Percentiles rank a stretch among this genome's conserved stretches.
phyloP scores from a whole-genome alignment of 53 echinoderm and acorn worm genomes.

The Paracentrotus lividus region DNA sequence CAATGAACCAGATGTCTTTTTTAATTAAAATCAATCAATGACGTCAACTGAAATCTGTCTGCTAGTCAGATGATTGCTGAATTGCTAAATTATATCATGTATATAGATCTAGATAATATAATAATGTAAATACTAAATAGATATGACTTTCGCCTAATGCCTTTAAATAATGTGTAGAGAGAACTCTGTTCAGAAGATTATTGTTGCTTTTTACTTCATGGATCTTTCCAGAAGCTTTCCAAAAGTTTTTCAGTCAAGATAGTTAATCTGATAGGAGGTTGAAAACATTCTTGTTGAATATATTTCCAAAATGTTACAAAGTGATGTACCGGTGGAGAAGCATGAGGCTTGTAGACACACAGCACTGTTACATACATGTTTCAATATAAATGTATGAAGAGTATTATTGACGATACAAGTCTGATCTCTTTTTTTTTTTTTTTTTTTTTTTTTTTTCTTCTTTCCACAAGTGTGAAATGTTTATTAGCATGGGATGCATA shows the following conservation, averaged over 20 bases:
- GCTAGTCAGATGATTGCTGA: neutral
- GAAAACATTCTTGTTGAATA: neutral
- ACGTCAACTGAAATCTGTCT: slow-evolving; percentile 18
- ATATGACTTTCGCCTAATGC: neutral
- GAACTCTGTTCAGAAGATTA: neutral
- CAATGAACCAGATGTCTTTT: neutral
- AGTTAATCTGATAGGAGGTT: neutral
- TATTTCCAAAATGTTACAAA: neutral
- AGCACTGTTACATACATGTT: no score
- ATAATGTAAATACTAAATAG: neutral
- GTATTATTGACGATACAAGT: no score
- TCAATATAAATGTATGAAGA: no score
- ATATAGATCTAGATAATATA: neutral
- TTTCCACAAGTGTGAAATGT: no score
- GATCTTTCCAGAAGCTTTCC: neutral
- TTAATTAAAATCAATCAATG: neutral
- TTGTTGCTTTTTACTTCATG: neutral
- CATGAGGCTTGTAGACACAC: no score
- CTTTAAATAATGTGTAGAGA: neutral
- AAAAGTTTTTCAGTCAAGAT: neutral
- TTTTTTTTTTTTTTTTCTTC: no score
- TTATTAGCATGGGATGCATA: no score
- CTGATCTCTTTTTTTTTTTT: no score
- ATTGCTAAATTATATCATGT: neutral
- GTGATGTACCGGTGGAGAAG: no score